phyloP scores from a whole-genome alignment of 2,888 invertebrate species.

The Eugnorisma glareosa region DNA sequence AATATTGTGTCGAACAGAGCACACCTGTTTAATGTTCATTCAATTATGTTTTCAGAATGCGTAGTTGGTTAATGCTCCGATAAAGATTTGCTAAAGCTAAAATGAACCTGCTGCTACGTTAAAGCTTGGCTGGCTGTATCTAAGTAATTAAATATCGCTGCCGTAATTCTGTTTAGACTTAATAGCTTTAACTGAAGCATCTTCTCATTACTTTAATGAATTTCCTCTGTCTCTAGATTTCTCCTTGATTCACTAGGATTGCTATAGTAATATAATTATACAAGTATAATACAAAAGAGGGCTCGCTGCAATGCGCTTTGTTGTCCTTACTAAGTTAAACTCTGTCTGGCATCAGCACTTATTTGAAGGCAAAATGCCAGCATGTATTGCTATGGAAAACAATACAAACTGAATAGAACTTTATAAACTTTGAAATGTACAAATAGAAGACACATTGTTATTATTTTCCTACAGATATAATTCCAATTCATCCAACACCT shows the following conservation, averaged over 20 bases:
- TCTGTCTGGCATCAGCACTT: slow-evolving; percentile 37
- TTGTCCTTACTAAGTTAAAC: slow-evolving; percentile 36
- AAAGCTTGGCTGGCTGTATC: slow-evolving; percentile 21
- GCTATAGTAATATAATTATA: slow-evolving; percentile 43
- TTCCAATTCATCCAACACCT: background rate
- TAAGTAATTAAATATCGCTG: slow-evolving; percentile 39
- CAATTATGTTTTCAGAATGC: slow-evolving; percentile 47
- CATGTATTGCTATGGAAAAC: slow-evolving; percentile 35
- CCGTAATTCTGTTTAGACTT: slow-evolving; percentile 39
- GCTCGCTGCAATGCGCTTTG: slow-evolving; percentile 44
- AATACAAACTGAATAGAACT: slow-evolving; percentile 12
- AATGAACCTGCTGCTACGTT: background rate
- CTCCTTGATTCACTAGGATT: slow-evolving; percentile 36
- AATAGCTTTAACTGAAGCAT: slow-evolving; percentile 32
- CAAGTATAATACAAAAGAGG: slow-evolving; percentile 28
- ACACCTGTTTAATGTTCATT: slow-evolving; percentile 62
- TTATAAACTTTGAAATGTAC: background rate
- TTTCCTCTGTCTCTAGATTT: slow-evolving; percentile 43
- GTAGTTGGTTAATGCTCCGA: slow-evolving; percentile 13
- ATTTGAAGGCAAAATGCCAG: slow-evolving; percentile 40
- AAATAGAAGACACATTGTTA: slow-evolving; percentile 5
- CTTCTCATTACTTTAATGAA: slow-evolving; percentile 52
- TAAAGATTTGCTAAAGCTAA: slow-evolving; percentile 2
- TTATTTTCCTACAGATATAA: slow-evolving; percentile 11
- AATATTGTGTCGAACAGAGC: slow-evolving; percentile 65